Evolutionary conservation across 2,113 vertebrate species (phyloP).

Genomic region (Lagenorhynchus albirostris): DNA sequence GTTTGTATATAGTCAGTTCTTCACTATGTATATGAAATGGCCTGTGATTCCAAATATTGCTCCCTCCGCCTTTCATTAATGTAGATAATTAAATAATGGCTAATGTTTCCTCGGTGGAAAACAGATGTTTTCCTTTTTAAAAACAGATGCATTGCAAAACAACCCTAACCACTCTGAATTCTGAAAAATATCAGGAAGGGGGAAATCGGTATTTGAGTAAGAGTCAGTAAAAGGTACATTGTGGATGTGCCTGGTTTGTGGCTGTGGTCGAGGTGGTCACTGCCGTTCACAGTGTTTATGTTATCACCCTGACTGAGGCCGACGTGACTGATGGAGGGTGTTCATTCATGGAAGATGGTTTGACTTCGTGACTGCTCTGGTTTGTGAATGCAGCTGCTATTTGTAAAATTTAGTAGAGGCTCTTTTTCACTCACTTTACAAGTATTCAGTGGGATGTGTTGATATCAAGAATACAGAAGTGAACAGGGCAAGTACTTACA

Average conservation of each 20-base stretch:
- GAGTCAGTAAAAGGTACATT: not conserved
- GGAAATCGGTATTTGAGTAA: not conserved
- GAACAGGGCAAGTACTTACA: not conserved
- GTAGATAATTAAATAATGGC: not conserved
- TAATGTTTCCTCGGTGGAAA: not conserved
- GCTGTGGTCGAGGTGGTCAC: not conserved
- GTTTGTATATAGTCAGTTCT: not conserved
- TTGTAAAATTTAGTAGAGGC: not conserved
- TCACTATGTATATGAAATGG: not conserved
- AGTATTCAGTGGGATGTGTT: not conserved
- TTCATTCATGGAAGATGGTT: not conserved
- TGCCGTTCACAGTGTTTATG: not conserved
- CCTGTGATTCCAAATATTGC: not conserved
- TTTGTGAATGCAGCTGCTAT: conserved; percentile 11
- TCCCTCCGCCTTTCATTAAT: not conserved
- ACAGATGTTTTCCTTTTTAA: conserved; percentile 7
- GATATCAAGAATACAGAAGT: not conserved
- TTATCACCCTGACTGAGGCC: conserved; percentile 15
- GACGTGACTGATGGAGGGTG: not conserved
- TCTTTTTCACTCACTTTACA: not conserved
- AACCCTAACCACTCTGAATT: not conserved
- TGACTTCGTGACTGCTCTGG: not conserved
- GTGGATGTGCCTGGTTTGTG: not conserved
- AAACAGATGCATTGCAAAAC: not conserved
- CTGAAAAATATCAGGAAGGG: not conserved